These are phyloP conservation scores for Pelagia noctiluca DNA, from an alignment of 30 jellyfish, hydroid and myxozoan species.

Conservation along the genomic window DNA sequence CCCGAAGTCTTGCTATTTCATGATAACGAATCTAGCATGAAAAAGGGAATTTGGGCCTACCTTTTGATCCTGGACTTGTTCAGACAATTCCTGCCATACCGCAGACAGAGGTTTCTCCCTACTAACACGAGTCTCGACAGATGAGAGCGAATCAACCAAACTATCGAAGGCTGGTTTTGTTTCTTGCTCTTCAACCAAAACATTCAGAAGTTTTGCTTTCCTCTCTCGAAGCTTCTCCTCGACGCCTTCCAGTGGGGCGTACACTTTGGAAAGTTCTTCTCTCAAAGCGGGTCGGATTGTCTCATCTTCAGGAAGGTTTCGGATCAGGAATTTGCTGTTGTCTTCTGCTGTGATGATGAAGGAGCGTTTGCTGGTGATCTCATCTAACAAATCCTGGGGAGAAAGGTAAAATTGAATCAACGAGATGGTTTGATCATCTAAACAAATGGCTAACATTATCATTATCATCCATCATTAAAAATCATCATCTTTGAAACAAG, in stretches of 20 bases:
- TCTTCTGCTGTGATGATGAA: constrained; percentile 75
- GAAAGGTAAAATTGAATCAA: too few relatives aligned
- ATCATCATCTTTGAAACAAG: too few relatives aligned
- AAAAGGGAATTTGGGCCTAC: too few relatives aligned
- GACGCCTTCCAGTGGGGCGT: constrained; percentile 66
- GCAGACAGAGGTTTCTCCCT: constrained; percentile 70
- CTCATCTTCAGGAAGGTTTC: constrained; percentile 73
- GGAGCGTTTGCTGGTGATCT: constrained; percentile 62
- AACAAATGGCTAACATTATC: too few relatives aligned
- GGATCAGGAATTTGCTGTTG: constrained; percentile 80
- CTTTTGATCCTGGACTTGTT: constrained; percentile 75
- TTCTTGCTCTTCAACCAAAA: constrained; percentile 76
- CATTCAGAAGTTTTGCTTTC: constrained; percentile 68
- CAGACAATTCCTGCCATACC: constrained; percentile 61
- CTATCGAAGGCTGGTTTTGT: constrained; percentile 68
- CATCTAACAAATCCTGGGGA: constrained; percentile 75
- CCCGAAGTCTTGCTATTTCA: too few relatives aligned
- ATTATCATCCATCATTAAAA: too few relatives aligned
- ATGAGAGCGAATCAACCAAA: constrained; percentile 66
- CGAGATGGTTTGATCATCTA: too few relatives aligned
- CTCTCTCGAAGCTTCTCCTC: constrained; percentile 78
- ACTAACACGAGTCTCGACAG: constrained; percentile 75
- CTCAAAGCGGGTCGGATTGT: constrained; percentile 76
- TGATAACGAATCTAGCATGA: too few relatives aligned
- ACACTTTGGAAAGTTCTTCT: constrained; percentile 57